Percentiles rank a stretch among this genome's conserved stretches.
Evolutionary conservation across 2,888 invertebrate genomes (phyloP).

Genomic region (Allygus modestus): DNA sequence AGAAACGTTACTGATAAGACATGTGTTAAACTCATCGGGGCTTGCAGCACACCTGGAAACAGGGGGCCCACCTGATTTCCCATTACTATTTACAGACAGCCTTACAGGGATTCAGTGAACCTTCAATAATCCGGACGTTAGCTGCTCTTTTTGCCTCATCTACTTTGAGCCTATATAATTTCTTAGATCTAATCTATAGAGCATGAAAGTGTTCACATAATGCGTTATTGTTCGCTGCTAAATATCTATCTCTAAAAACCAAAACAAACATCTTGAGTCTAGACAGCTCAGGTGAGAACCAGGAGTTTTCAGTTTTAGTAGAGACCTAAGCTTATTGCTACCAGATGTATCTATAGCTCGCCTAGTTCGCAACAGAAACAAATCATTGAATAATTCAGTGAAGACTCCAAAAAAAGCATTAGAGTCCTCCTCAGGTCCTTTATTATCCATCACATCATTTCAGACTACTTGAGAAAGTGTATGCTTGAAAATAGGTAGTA

Average conservation of each 20-base stretch:
- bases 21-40: background rate
- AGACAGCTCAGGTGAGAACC: background rate
- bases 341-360: background rate
- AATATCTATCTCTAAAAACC: background rate
- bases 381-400: background rate
- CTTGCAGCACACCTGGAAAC: background rate
- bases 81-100: background rate
- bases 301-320: too few species aligned
- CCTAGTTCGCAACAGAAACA: background rate
- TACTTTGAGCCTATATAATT: background rate
- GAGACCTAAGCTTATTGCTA: background rate
- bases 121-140: background rate
- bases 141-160: background rate
- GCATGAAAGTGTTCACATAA: background rate
- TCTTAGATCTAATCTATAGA: background rate
- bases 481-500: background rate
- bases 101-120: background rate
- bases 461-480: background rate
- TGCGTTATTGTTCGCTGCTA: background rate
- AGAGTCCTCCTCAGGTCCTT: background rate
- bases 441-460: background rate
- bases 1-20: background rate
- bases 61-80: background rate
- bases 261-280: background rate
- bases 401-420: background rate